phyloP scores from a whole-genome alignment of 2,797 vertebrate species.

The Falco cherrug region DNA sequence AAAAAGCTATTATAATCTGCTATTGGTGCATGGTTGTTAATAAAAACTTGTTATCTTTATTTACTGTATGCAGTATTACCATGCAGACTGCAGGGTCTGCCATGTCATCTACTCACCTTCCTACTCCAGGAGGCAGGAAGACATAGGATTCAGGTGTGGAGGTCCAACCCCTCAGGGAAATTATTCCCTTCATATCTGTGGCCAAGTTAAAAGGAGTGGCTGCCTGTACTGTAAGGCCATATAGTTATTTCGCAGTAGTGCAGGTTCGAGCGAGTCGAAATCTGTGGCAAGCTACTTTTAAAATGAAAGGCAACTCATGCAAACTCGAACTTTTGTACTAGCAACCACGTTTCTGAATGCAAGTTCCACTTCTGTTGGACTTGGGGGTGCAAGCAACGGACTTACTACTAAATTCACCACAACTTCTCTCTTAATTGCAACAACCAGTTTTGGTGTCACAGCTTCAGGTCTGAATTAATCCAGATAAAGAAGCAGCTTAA shows the following conservation, averaged over 20 bases:
- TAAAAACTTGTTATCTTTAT: not conserved
- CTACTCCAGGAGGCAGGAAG: not conserved
- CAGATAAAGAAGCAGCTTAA: not conserved
- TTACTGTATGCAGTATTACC: not conserved
- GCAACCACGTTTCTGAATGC: not conserved
- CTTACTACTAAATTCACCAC: accelerated
- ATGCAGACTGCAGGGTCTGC: not conserved
- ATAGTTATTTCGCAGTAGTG: not conserved
- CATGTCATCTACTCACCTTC: not conserved
- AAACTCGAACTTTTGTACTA: not conserved
- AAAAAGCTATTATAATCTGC: not conserved
- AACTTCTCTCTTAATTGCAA: not conserved
- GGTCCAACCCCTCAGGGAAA: not conserved
- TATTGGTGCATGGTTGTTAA: not conserved
- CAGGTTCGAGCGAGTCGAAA: not conserved
- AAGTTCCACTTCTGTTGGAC: not conserved
- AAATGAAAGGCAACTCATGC: not conserved
- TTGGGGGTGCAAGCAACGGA: not conserved
- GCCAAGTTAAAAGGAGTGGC: not conserved
- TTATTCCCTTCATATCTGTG: not conserved
- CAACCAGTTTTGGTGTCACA: not conserved
- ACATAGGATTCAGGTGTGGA: not conserved
- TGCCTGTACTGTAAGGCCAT: not conserved
- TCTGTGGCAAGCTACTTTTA: not conserved
- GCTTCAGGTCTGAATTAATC: not conserved